Percentiles rank a stretch among this genome's conserved stretches.
phyloP scores from a whole-genome alignment of 2,797 vertebrate species.

The Podarcis lilfordi region DNA sequence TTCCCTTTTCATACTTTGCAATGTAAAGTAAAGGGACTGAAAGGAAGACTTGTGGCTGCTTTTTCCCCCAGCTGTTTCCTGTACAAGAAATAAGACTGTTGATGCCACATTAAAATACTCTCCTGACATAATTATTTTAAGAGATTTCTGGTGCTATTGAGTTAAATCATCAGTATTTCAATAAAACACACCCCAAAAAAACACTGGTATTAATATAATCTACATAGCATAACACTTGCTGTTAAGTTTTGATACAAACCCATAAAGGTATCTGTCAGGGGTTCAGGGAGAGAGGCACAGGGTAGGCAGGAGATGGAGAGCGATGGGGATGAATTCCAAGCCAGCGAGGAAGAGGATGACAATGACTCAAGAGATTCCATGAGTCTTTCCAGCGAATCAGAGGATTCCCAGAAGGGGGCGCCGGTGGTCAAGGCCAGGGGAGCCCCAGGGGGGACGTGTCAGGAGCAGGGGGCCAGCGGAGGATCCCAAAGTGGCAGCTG shows the following conservation, averaged over 20 bases:
- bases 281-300: no score
- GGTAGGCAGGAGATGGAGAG: no score
- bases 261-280: background rate
- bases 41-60: constrained; percentile 57
- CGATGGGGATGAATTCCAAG: no score
- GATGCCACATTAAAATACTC: constrained; percentile 23
- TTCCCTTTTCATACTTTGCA: constrained; percentile 50
- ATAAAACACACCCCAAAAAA: background rate
- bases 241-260: background rate
- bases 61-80: constrained; percentile 58
- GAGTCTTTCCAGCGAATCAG: no score
- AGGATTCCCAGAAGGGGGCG: no score
- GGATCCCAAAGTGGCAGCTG: no score
- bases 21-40: constrained; percentile 62
- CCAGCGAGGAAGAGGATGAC: no score
- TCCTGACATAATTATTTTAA: constrained; percentile 38
- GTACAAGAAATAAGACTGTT: constrained; percentile 55
- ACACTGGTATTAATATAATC: background rate
- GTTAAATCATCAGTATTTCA: constrained; percentile 20
- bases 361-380: no score
- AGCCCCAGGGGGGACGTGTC: no score
- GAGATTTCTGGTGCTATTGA: constrained; percentile 39
- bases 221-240: background rate
- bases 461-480: no score
- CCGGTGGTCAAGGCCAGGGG: no score